Evolutionary conservation across 1,140 invertebrate genomes (phyloP), one percentile per base, ranked within the genome.

Genomic region (Temnothorax nylanderi): DNA sequence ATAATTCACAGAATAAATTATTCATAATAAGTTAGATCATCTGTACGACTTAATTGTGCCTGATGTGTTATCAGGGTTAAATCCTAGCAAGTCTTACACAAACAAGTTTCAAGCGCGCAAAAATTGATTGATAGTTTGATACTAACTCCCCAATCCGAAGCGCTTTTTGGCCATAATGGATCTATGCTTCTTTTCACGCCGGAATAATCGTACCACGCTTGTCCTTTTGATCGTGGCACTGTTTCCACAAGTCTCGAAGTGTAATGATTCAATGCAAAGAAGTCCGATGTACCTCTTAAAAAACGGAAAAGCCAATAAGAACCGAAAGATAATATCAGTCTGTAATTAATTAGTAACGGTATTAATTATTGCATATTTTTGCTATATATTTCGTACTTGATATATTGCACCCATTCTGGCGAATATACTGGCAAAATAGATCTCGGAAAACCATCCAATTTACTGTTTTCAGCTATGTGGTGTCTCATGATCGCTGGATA

Each of bases 181-280:
- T 95, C 90, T 1, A 62, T 21, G 10, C 3, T 84, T 0, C 49
- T 26, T 21, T 85, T 44, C 10, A 94, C n/a, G 16, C 93, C 91
- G 3, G 89, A 82, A 49, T 96, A 94, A 13, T 93, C 76, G 6
- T 89, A 81, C 60, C 90, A 93, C 0, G 91, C 87, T 0, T 87
- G 76, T 0, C 71, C 56, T 6, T 65, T 26, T 34, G 8, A 92
- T 90, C 87, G 95, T 74, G 67, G 89, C 0, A 93, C 92, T 11
- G 65, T 34, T 71, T 93, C 86, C 0, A 90, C 88, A 1, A 92
- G 0, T 11, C 44, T 89, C 0, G 96, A 95, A 0, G 96, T 96
- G 80, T 97, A 97, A 89, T 97, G 96, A 90, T 97, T 97, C 2
- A 97, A 86, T 0, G 96, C 96, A 82, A 96, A 90, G 89, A 96